Evolutionary conservation across 2,888 invertebrate species (phyloP).

Genomic region (Adelphocoris suturalis): DNA sequence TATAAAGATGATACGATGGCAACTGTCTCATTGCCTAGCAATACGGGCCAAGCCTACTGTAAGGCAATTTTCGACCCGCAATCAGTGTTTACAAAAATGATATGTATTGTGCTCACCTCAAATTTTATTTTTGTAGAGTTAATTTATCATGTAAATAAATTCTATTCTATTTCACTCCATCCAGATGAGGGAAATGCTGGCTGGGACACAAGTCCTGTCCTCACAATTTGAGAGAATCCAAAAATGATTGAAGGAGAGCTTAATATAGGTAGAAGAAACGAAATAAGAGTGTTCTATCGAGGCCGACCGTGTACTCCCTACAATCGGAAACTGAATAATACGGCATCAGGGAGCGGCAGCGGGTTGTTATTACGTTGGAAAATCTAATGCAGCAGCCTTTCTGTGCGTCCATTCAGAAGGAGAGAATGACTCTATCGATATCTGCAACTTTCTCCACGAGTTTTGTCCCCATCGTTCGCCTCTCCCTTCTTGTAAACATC

Average conservation of each 20-base stretch:
- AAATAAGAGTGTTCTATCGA: too few relatives aligned
- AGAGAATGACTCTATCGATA: conserved; percentile 43
- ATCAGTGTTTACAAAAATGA: too few relatives aligned
- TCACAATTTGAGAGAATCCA: neutral
- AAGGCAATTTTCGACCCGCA: too few relatives aligned
- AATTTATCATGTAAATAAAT: too few relatives aligned
- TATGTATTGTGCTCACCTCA: too few relatives aligned
- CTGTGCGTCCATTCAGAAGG: conserved; percentile 11
- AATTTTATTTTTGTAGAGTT: too few relatives aligned
- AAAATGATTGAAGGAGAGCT: neutral
- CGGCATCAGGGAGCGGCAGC: neutral
- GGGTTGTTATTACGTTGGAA: conserved; percentile 34
- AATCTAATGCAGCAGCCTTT: neutral
- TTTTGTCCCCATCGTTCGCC: neutral
- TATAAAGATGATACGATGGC: too few relatives aligned
- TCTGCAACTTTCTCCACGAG: conserved; percentile 35
- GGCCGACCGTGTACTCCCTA: neutral
- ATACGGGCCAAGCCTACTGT: too few relatives aligned
- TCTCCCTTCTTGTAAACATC: conserved; percentile 40
- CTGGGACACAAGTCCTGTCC: too few relatives aligned
- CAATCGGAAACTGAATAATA: conserved; percentile 12
- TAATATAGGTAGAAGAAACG: neutral
- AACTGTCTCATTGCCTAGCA: too few relatives aligned
- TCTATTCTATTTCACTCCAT: too few relatives aligned
- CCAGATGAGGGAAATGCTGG: too few relatives aligned